Percentiles rank a stretch among this genome's conserved stretches.
Conservation (phyloP, 2,797 vertebrate genomes). For the Cossypha niveicapilla region DNA sequence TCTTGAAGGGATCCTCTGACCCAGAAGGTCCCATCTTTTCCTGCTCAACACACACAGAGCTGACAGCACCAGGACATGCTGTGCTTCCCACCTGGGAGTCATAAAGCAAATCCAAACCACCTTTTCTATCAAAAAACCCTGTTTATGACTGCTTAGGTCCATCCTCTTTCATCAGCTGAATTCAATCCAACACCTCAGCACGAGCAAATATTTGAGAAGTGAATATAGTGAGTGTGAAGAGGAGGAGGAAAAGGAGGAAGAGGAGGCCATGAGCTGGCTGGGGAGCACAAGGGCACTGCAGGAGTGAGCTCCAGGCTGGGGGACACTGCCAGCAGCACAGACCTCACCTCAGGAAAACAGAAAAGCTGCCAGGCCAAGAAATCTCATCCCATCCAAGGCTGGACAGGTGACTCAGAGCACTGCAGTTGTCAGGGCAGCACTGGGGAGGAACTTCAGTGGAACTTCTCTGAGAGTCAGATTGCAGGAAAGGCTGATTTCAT, state of each 20-base stretch:
- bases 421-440: background rate
- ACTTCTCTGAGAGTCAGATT: background rate
- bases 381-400: background rate
- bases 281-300: background rate
- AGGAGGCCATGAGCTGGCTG: background rate
- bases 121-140: rapidly evolving
- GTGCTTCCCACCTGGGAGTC: background rate
- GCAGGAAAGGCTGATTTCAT: conserved; percentile 51
- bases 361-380: background rate
- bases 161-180: background rate
- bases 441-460: conserved; percentile 14
- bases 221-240: background rate
- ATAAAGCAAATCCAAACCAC: background rate
- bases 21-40: background rate
- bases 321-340: background rate
- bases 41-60: background rate
- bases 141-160: background rate
- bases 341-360: background rate
- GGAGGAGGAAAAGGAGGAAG: background rate
- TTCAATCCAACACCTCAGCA: background rate
- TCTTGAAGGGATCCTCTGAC: conserved; percentile 49
- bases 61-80: background rate
- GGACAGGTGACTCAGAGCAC: conserved; percentile 20
- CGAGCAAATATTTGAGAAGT: background rate
- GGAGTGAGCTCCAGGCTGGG: background rate